Conservation (phyloP, 2,888 invertebrate genomes). For the Carcina quercana region DNA sequence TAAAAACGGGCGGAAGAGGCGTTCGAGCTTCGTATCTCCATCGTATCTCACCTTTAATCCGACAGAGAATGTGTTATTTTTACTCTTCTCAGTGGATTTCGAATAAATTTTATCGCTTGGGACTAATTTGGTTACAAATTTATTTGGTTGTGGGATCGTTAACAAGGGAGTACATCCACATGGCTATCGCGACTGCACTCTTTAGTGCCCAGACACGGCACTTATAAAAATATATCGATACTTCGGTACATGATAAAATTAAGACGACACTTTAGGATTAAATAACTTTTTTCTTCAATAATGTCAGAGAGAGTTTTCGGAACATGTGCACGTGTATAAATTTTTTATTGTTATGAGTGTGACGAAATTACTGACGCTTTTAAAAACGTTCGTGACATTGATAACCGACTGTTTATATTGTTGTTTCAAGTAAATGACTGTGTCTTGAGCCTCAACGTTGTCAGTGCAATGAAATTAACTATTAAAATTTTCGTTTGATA, state of each 20-base stretch:
- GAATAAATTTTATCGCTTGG: constrained; percentile 73
- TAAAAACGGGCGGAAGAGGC: constrained; percentile 72
- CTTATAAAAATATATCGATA: constrained; percentile 71
- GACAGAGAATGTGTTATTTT: constrained; percentile 73
- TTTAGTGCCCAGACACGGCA: constrained; percentile 59
- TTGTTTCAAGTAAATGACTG: constrained; percentile 43
- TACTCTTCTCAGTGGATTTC: constrained; percentile 70
- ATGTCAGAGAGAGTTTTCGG: constrained; percentile 22
- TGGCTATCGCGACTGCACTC: constrained; percentile 64
- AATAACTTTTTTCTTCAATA: constrained; percentile 57
- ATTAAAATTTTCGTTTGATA: too few relatives aligned
- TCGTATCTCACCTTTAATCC: constrained; percentile 73
- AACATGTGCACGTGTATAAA: constrained; percentile 49
- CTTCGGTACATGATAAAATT: constrained; percentile 67
- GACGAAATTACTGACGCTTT: constrained; percentile 40
- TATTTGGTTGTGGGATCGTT: constrained; percentile 71
- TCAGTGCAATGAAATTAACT: constrained; percentile 19
- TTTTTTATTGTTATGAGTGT: constrained; percentile 53
- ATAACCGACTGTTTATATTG: constrained; percentile 47
- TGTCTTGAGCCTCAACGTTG: constrained; percentile 33
- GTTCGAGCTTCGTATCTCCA: constrained; percentile 57
- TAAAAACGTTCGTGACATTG: constrained; percentile 42
- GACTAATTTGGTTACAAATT: constrained; percentile 76
- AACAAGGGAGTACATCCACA: constrained; percentile 68
- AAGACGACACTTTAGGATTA: constrained; percentile 69